Conservation (phyloP, 92 coral and sea anemone genomes). For the Chrysogorgia sp. region DNA sequence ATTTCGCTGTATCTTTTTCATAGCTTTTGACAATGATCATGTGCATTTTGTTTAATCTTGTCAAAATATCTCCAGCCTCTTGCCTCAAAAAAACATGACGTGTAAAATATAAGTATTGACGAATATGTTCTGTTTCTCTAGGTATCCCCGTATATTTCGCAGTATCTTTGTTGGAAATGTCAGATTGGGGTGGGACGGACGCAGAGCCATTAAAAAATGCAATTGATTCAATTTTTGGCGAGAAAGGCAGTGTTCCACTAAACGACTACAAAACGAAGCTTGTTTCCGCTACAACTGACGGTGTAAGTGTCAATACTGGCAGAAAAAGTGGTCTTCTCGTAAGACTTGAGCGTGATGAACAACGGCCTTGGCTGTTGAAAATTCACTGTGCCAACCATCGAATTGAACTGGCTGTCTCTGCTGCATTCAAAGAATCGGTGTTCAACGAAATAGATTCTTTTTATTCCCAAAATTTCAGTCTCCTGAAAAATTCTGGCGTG, state of each 20-base stretch:
- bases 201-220: constrained; percentile 31
- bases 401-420: constrained; percentile 10
- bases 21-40: no score
- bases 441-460: constrained; percentile 24
- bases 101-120: not conserved
- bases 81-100: no score
- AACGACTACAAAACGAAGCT: constrained; percentile 40
- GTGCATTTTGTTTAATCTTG: not conserved
- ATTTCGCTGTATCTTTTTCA: no score
- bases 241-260: constrained; percentile 11
- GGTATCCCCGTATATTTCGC: constrained; percentile 30
- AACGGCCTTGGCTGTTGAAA: constrained; percentile 26
- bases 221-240: constrained; percentile 21
- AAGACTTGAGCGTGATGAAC: constrained; percentile 10
- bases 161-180: constrained; percentile 40
- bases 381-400: constrained; percentile 38
- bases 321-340: constrained; percentile 1
- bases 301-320: constrained; percentile 26
- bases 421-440: constrained; percentile 19
- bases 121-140: not conserved
- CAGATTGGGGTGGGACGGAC: constrained; percentile 32
- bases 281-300: constrained; percentile 29
- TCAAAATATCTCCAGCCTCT: not conserved
- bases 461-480: constrained; percentile 11
- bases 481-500: constrained; percentile 6